Percentiles rank a stretch among this genome's conserved stretches.
These are phyloP conservation scores for Drosophila helvetica DNA, from an alignment of 2,888 invertebrate species.

Conservation along the genomic window DNA sequence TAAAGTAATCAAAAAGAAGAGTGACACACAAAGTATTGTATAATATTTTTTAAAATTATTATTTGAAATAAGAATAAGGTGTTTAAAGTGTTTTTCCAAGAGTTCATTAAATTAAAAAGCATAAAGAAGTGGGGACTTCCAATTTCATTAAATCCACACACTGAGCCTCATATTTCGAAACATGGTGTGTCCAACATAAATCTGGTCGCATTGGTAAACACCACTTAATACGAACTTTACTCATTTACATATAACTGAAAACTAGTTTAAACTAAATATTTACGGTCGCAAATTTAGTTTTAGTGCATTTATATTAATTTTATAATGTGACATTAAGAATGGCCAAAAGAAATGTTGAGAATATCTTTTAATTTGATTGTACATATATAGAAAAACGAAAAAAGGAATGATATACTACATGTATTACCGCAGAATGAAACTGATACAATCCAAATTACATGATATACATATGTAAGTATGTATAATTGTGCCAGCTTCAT, in stretches of 20 bases:
- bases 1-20: constrained; percentile 43
- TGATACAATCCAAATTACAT: constrained; percentile 49
- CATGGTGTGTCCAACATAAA: constrained; percentile 49
- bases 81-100: constrained; percentile 8
- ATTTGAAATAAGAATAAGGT: constrained; percentile 8
- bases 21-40: background rate
- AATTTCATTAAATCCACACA: constrained; percentile 36
- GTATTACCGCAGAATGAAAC: constrained; percentile 50
- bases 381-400: constrained; percentile 52
- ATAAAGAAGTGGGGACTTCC: constrained; percentile 38
- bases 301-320: constrained; percentile 81
- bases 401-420: constrained; percentile 40
- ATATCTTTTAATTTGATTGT: constrained; percentile 53
- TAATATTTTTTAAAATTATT: background rate
- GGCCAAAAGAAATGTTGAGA: constrained; percentile 46
- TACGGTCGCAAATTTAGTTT: constrained; percentile 55
- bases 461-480: constrained; percentile 44
- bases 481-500: constrained; percentile 52
- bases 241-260: constrained; percentile 48
- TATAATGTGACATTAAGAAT: constrained; percentile 65
- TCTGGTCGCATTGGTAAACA: constrained; percentile 41
- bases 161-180: constrained; percentile 31
- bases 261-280: constrained; percentile 53
- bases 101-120: constrained; percentile 10
- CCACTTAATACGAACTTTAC: constrained; percentile 46